phyloP scores from a whole-genome alignment of 2,797 vertebrate genomes.

The Microchirus variegatus region DNA sequence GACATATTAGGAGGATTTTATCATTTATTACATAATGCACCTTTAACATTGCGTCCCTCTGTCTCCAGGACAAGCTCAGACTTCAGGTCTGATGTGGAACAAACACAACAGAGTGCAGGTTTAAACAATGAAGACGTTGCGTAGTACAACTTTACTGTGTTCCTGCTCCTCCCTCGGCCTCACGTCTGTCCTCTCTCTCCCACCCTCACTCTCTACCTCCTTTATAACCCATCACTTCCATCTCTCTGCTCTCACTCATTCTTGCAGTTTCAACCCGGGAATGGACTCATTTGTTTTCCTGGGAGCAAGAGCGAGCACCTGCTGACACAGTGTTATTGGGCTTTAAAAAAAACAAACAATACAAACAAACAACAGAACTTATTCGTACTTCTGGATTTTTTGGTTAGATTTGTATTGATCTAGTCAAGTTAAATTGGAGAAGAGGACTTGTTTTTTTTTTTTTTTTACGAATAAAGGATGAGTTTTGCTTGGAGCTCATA shows the following conservation, averaged over 20 bases:
- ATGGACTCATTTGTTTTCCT: conserved; percentile 57
- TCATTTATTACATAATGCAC: too few relatives aligned
- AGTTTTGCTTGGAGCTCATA: conserved; percentile 27
- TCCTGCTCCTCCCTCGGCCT: conserved; percentile 50
- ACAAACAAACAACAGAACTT: neutral
- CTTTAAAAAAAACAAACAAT: conserved; percentile 13
- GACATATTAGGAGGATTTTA: too few relatives aligned
- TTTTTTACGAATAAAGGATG: conserved; percentile 22
- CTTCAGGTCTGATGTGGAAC: conserved; percentile 55
- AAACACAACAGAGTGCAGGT: conserved; percentile 51
- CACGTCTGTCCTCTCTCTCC: conserved; percentile 66
- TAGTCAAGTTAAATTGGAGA: conserved; percentile 33
- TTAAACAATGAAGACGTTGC: conserved; percentile 57
- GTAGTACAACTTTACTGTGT: conserved; percentile 42
- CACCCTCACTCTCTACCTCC: conserved; percentile 74
- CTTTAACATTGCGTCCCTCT: conserved; percentile 8
- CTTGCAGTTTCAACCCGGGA: conserved; percentile 60
- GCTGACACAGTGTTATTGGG: conserved; percentile 29
- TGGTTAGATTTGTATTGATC: conserved; percentile 13
- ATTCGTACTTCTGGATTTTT: conserved; percentile 35
- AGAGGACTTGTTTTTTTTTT: conserved; percentile 45
- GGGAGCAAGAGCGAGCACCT: conserved; percentile 17
- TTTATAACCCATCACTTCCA: conserved; percentile 83
- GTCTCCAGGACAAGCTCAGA: conserved; percentile 11
- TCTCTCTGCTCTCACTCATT: conserved; percentile 71